Evolutionary conservation across 2,888 invertebrate genomes (phyloP).

Genomic region (Lasioglossum morio): DNA sequence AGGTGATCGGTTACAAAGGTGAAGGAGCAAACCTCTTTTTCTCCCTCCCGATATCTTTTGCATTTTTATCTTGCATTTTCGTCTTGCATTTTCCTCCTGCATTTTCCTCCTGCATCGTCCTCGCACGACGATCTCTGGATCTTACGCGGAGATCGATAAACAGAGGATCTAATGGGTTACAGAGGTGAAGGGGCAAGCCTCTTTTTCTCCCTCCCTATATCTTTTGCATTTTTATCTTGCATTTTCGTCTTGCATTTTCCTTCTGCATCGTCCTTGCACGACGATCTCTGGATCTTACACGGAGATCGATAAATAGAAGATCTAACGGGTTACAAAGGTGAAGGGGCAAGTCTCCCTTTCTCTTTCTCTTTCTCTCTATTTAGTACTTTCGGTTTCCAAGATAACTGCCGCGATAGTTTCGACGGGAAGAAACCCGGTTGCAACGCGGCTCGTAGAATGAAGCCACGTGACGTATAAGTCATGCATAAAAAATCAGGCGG

Average conservation of each 20-base stretch:
- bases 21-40: not conserved
- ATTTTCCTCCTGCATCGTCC: too few species aligned
- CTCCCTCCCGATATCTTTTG: too few species aligned
- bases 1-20: not conserved
- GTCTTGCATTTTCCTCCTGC: too few species aligned
- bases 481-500: constrained; percentile 40
- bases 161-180: not conserved
- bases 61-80: too few species aligned
- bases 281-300: not conserved
- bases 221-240: too few species aligned
- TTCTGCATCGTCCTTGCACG: too few species aligned
- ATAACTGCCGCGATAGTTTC: not conserved
- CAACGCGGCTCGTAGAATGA: constrained; percentile 1
- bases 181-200: not conserved
- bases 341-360: not conserved
- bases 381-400: too few species aligned
- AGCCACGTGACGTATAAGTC: constrained; percentile 38
- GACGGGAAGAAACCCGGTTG: not conserved
- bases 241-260: too few species aligned
- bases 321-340: not conserved
- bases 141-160: not conserved
- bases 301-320: not conserved
- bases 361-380: too few species aligned
- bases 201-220: not conserved
- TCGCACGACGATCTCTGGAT: too few species aligned